Evolutionary conservation across 2,888 invertebrate species (phyloP), one percentile per base, ranked within the genome.

Genomic region (Erynnis tages): DNA sequence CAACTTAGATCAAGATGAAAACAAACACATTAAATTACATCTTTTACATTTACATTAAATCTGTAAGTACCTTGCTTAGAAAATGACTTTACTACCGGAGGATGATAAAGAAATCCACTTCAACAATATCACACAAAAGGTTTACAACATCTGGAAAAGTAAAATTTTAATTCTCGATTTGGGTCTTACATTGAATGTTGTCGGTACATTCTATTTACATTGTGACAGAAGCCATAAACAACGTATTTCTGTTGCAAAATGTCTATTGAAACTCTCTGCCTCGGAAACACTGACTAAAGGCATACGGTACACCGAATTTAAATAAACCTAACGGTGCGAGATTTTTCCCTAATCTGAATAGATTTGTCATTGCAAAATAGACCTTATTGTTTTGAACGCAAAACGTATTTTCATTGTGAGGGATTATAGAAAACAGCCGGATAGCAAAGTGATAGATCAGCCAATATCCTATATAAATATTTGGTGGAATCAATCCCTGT

Each of bases 241-340:
- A 41, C 25, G 49, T 32, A 40, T 32, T 50, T 43, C 41, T 43
- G 34, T 30, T 43, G 34, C 35, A 50, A 50, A 50, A 50, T 43
- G 27, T 43, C 50, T 35, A 50, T 43, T 50, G 29, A 50, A 50
- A 43, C 14, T 34, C 43, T 13, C 35, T 10, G 43, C 34, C 35
- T 29, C 50, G 50, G 43, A 50, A 50, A 37, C 50, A 50, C 14
- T 43, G 50, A 16, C 50, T 43, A 49, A 50, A 43, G 43, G 35
- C 50, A 50, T 43, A 43, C 50, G 50, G 43, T 50, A 50, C 50
- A 50, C 43, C 35, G 50, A 50, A 43, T 50, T 50, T 50, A 50
- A 50, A 50, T 50, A 50, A 50, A 50, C 43, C 41, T 35, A 50
- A 43, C 49, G 34, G 35, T 43, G 41, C 49, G 43, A 43, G 34